Base-by-base conservation (phyloP, 2,888 invertebrate species). In the Herminia tarsipennalis region DNA sequence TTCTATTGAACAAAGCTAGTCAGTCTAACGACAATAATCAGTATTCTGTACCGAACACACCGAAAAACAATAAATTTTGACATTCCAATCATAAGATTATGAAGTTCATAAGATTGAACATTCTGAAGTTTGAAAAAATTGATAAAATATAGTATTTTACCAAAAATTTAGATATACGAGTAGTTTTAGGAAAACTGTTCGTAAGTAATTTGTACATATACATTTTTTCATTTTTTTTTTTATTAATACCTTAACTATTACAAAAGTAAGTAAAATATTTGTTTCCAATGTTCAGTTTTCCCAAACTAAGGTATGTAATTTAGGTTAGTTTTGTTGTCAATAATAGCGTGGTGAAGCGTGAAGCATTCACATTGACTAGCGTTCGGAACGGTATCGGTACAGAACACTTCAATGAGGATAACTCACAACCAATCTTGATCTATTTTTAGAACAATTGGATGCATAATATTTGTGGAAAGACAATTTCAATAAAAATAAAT, bases 331-430 rank as follows among this genome's bases (percentile, higher is more conserved):
- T 57, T 42, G 12, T 56, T 60, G 67, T 68, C 52, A 66, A 65
- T 59, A 55, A 48, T 56, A 59, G 78, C 67, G 75, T 78, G 76
- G 53, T 59, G 17, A 74, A 70, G 76, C 68, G 67, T 73, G 76
- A 73, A 66, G 58, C 53, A 61, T 56, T 55, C 51, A 75, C 71
- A 74, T 55, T 50, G 69, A 73, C 45, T 73, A 77, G 77, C 73
- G 10, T 48, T 47, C 40, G 30, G 21, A 35, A 38, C 21, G 10
- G 5, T 13, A 20, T 40, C 29, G 53, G 64, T 66, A 64, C 66
- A 50, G 57, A 66, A 67, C 59, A 70, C 56, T 60, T 36, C 10
- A 33, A 37, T 18, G 9, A 50, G 22, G 29, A 49, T 46, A 59
- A 61, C 49, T 47, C 38, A 48, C 37, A 50, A 42, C 44, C 38